Conservation (phyloP, 2,797 vertebrate species). For the Malacoraja senta region DNA sequence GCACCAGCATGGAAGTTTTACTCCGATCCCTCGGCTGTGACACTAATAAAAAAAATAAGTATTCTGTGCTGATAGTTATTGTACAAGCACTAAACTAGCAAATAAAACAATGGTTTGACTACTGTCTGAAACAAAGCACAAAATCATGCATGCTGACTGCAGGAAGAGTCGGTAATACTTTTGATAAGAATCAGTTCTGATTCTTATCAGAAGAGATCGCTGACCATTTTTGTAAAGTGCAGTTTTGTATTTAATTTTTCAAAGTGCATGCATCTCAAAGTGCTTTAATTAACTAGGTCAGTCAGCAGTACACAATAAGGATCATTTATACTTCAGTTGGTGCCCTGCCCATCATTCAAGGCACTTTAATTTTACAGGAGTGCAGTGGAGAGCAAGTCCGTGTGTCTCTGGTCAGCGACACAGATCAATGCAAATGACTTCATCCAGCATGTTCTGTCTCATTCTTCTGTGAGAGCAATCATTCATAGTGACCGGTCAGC, state of each 20-base stretch:
- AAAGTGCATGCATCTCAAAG: not conserved
- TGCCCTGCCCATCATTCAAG: not conserved
- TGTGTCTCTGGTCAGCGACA: not conserved
- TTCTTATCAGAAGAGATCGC: not conserved
- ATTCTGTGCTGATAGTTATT: not conserved
- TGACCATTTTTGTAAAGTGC: not conserved
- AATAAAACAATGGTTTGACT: no score
- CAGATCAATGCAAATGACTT: not conserved
- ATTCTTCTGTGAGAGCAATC: not conserved
- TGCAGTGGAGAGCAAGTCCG: not conserved
- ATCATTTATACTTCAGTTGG: not conserved
- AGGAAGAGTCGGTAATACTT: no score
- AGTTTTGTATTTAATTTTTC: not conserved
- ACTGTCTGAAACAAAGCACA: no score
- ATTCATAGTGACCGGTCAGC: not conserved
- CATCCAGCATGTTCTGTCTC: not conserved
- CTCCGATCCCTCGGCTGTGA: not conserved
- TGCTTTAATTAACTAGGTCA: not conserved
- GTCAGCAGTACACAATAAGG: not conserved
- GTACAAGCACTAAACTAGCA: not conserved
- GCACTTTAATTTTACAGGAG: not conserved
- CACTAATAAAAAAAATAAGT: not conserved
- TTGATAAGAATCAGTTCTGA: not conserved
- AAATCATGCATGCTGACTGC: no score
- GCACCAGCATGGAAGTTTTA: not conserved